A percentile compares a stretch with the other conserved stretches of the same genome.
These are phyloP conservation scores for Hemicrepidius hirtus DNA, from an alignment of 2,888 invertebrate species.

Conservation along the genomic window DNA sequence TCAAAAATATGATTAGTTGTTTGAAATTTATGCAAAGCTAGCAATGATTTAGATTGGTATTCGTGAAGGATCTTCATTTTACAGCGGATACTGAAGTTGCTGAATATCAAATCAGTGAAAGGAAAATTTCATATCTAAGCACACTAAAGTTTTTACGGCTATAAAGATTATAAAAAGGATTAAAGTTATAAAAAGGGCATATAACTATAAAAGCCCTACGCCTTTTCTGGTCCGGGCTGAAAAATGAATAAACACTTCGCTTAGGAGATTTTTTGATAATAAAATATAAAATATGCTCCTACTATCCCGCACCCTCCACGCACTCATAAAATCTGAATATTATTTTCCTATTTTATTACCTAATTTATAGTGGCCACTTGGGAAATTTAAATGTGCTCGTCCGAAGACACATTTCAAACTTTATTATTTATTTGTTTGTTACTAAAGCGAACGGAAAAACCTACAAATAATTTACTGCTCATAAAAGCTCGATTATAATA, in stretches of 20 bases:
- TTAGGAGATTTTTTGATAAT: constrained; percentile 42
- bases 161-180: constrained; percentile 52
- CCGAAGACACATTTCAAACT: constrained; percentile 44
- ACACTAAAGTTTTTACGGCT: constrained; percentile 50
- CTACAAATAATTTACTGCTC: constrained; percentile 5
- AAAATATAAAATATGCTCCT: constrained; percentile 47
- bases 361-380: constrained; percentile 49
- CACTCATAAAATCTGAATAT: constrained; percentile 45
- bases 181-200: constrained; percentile 49
- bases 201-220: constrained; percentile 41
- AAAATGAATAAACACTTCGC: constrained; percentile 43
- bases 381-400: constrained; percentile 47
- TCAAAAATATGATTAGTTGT: constrained; percentile 5
- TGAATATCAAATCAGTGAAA: constrained; percentile 51
- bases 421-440: constrained; percentile 46
- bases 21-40: constrained; percentile 6
- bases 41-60: constrained; percentile 14
- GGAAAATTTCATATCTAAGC: constrained; percentile 51
- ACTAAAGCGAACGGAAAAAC: constrained; percentile 17
- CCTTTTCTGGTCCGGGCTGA: constrained; percentile 27
- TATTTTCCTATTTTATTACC: constrained; percentile 46
- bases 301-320: constrained; percentile 29
- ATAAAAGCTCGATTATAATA: not conserved
- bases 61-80: constrained; percentile 45
- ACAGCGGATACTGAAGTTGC: constrained; percentile 43